Evolutionary conservation across 2,113 vertebrate species (phyloP).

Genomic region (Cathartes aura): DNA sequence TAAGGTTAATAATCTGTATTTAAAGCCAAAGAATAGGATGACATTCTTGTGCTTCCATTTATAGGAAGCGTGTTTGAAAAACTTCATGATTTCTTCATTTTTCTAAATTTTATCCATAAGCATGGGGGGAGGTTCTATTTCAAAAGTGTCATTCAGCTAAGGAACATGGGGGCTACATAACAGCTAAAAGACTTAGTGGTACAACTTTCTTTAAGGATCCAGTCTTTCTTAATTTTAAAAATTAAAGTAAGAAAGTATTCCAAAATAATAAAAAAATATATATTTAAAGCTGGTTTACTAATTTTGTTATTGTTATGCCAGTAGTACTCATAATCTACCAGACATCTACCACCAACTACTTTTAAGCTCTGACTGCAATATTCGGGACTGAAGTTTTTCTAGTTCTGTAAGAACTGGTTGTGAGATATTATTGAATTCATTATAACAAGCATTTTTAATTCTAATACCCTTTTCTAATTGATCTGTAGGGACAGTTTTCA

Average conservation of each 20-base stretch:
- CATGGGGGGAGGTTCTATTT: fast-evolving
- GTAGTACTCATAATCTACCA: not conserved
- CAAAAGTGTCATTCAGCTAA: not conserved
- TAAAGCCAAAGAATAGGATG: not conserved
- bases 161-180: not conserved
- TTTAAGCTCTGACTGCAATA: not conserved
- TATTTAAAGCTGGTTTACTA: not conserved
- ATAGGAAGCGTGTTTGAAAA: not conserved
- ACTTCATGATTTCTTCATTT: not conserved
- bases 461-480: not conserved
- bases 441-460: not conserved
- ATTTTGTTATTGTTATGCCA: not conserved
- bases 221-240: not conserved
- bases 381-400: not conserved
- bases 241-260: not conserved
- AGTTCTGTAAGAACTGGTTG: not conserved
- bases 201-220: not conserved
- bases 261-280: not conserved
- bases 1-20: not conserved
- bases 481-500: not conserved
- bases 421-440: not conserved
- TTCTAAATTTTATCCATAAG: not conserved
- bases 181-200: not conserved
- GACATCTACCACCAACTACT: not conserved
- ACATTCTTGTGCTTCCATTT: not conserved